Evolutionary conservation across 2,888 invertebrate genomes (phyloP), one percentile per base, ranked within the genome.

Genomic region (Mesochorus sp.): DNA sequence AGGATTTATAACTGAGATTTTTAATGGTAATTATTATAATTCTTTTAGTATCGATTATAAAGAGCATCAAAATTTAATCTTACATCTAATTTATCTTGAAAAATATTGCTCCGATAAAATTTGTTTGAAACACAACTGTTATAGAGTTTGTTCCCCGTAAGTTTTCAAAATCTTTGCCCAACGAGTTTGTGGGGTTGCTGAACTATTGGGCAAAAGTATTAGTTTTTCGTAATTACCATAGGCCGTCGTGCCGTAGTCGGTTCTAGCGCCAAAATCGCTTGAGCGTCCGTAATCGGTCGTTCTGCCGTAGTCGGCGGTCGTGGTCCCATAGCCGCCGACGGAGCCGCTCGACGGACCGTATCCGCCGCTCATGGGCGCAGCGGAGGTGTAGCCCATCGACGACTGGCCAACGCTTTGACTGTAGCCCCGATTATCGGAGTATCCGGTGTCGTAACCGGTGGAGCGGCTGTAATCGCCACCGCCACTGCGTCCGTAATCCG

Each of bases 401-500:
- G 88, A 87, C 6, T 88, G 86, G 1, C 90, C 88, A 44, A 89
- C 88, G 66, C 88, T 90, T 66, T 91, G 91, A 1, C 89, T 88
- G 14, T 91, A 91, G 0, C 84, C 89, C 17, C 89, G 89, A 55
- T 90, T 87, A 53, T 90, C 91, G 17, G 86, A 86, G 77, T 90
- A 90, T 17, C 91, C 90, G 37, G 89, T 86, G n/a, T 88, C 86
- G 39, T 90, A 90, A 80, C 89, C 90, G 28, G 86, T 86, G 12
- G 88, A 85, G 76, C 89, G 86, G 73, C 87, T 88, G 82, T 89
- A 91, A 80, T 90, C 91, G 12, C 90, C 90, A 68, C 87, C 90
- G 12, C 90, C 89, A 31, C 89, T 87, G 80, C 90, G 89, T 4
- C 84, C 82, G 78, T 91, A 91, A 80, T 91, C 91, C 44, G 86